Percentiles rank a stretch among this genome's conserved stretches.
Conservation (phyloP, 2,888 invertebrate genomes). For the Anarsia innoxiella region DNA sequence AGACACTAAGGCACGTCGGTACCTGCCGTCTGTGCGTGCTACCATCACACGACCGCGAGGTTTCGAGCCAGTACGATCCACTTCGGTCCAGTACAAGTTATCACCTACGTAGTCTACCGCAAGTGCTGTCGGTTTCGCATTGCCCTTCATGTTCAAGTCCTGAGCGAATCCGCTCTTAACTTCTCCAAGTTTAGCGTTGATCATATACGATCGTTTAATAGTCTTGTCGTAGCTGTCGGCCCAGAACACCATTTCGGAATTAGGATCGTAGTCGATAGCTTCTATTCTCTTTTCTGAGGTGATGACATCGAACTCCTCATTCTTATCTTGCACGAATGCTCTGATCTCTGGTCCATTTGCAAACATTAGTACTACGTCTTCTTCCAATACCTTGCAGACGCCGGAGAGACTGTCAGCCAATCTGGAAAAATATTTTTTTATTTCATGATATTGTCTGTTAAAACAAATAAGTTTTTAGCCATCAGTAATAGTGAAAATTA, state of each 20-base stretch:
- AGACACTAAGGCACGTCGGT: slow-evolving; percentile 85
- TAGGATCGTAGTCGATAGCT: slow-evolving; percentile 92
- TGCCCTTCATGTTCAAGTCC: slow-evolving; percentile 88
- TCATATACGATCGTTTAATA: slow-evolving; percentile 93
- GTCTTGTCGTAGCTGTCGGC: slow-evolving; percentile 93
- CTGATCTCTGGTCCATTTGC: slow-evolving; percentile 92
- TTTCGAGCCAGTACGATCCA: slow-evolving; percentile 82
- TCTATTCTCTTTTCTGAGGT: slow-evolving; percentile 91
- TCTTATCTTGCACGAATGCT: slow-evolving; percentile 79
- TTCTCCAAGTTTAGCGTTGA: slow-evolving; percentile 84
- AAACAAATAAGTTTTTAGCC: no score
- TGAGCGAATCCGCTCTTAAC: slow-evolving; percentile 90
- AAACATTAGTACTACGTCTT: slow-evolving; percentile 81
- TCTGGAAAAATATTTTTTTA: no score
- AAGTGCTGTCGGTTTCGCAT: slow-evolving; percentile 89
- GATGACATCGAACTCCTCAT: slow-evolving; percentile 85
- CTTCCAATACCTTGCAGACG: slow-evolving; percentile 83
- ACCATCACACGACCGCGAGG: slow-evolving; percentile 90
- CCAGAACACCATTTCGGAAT: slow-evolving; percentile 93
- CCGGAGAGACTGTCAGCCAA: slow-evolving; percentile 85
- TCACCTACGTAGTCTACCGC: slow-evolving; percentile 96
- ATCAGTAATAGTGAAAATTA: slow-evolving; percentile 7
- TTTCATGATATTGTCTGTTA: no score
- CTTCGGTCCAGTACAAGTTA: slow-evolving; percentile 96
- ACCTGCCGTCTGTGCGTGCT: slow-evolving; percentile 91